Conservation (phyloP, 2,797 vertebrate species). For the Melanotaenia nigrans region DNA sequence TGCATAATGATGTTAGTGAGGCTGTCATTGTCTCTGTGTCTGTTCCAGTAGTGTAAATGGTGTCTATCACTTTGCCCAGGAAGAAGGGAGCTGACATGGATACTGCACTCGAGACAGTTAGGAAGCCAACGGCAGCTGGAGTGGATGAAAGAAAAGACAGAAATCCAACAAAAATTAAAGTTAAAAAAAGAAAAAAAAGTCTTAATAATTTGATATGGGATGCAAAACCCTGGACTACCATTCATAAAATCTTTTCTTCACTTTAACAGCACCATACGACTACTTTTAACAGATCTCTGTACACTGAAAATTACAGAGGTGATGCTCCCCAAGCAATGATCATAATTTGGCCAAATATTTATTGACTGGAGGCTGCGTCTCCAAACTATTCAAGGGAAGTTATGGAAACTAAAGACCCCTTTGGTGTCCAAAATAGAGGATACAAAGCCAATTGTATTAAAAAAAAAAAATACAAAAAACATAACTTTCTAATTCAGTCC, state of each 20-base stretch:
- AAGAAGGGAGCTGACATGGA: conserved; percentile 98
- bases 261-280: too few relatives aligned
- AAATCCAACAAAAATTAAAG: neutral
- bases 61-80: conserved; percentile 93
- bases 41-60: conserved; percentile 87
- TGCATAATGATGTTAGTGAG: conserved; percentile 87
- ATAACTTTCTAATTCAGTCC: too few relatives aligned
- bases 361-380: neutral
- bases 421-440: too few relatives aligned
- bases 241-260: too few relatives aligned
- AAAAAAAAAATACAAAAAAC: too few relatives aligned
- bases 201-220: neutral
- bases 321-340: neutral
- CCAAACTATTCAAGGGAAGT: neutral
- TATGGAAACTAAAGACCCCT: too few relatives aligned
- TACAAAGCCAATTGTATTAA: too few relatives aligned
- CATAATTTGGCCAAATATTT: neutral
- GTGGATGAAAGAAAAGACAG: conserved; percentile 16
- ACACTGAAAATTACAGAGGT: neutral
- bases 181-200: neutral
- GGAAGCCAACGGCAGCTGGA: conserved; percentile 91
- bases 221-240: too few relatives aligned
- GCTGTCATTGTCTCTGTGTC: conserved; percentile 78
- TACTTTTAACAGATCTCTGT: too few relatives aligned
- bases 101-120: conserved; percentile 92